Evolutionary conservation across 1,140 invertebrate species (phyloP).

Genomic region (Cephus cinctus): DNA sequence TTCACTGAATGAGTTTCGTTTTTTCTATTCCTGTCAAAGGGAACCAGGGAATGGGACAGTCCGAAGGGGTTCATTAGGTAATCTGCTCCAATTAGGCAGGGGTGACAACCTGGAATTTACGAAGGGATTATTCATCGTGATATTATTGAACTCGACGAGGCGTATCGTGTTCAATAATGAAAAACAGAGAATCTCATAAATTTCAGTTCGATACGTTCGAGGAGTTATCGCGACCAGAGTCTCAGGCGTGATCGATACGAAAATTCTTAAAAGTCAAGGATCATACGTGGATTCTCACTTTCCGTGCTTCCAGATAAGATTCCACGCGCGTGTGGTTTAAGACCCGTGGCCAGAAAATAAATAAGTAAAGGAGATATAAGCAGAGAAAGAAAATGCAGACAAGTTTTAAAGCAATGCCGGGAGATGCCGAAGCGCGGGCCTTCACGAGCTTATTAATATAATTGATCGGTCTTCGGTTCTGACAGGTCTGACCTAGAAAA

Average conservation of each 20-base stretch:
- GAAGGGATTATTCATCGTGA: not conserved
- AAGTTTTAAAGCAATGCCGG: no score
- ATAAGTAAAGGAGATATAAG: not conserved
- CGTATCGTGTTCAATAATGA: not conserved
- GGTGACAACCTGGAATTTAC: slow-evolving; percentile 3
- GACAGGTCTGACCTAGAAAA: slow-evolving; percentile 34
- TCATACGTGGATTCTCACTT: slow-evolving; percentile 4
- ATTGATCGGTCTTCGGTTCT: slow-evolving; percentile 31
- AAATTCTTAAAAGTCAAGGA: no score
- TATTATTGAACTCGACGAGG: no score
- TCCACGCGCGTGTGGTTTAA: no score
- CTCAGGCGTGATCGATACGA: no score
- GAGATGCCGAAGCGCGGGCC: no score
- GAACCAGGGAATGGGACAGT: not conserved
- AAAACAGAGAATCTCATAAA: not conserved
- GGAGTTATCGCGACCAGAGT: no score
- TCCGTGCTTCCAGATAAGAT: slow-evolving; percentile 3
- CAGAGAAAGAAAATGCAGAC: not conserved
- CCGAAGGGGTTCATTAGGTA: slow-evolving; percentile 1
- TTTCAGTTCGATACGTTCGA: no score
- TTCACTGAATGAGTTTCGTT: slow-evolving; percentile 15
- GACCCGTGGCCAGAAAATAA: slow-evolving; percentile 1
- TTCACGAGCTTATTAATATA: slow-evolving; percentile 28
- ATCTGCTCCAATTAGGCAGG: slow-evolving; percentile 5
- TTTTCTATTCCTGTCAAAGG: slow-evolving; percentile 1